Evolutionary conservation across 1,140 invertebrate species (phyloP).

Genomic region (Branchinecta lynchi): DNA sequence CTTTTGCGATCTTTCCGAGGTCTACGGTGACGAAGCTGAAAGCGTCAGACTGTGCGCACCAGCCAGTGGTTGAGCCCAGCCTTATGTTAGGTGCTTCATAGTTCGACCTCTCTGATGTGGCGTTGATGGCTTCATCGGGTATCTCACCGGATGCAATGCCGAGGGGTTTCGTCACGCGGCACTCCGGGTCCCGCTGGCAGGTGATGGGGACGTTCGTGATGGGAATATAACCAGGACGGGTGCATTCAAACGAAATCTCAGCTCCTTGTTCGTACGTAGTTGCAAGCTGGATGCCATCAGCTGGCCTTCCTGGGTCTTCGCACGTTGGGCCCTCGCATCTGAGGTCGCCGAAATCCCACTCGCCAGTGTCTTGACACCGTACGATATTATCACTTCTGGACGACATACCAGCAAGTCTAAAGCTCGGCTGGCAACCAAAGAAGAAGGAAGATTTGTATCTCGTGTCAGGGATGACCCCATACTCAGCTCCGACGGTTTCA

Average conservation of each 20-base stretch:
- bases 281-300: constrained; percentile 38
- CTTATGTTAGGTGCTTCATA: constrained; percentile 78
- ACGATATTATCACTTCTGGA: constrained; percentile 80
- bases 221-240: constrained; percentile 76
- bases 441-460: constrained; percentile 82
- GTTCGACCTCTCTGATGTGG: constrained; percentile 69
- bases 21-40: constrained; percentile 92
- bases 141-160: constrained; percentile 80
- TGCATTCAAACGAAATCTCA: constrained; percentile 76
- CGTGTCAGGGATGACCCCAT: constrained; percentile 71
- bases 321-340: constrained; percentile 90
- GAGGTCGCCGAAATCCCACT: constrained; percentile 93
- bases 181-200: constrained; percentile 81
- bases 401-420: constrained; percentile 81
- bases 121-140: constrained; percentile 88
- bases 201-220: constrained; percentile 77
- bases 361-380: constrained; percentile 68
- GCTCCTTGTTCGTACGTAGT: constrained; percentile 78
- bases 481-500: constrained; percentile 78
- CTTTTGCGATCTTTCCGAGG: constrained; percentile 69
- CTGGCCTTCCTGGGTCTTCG: constrained; percentile 80
- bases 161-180: constrained; percentile 76
- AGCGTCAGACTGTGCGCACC: constrained; percentile 85
- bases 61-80: constrained; percentile 83
- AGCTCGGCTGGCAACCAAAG: constrained; percentile 91